phyloP scores from a whole-genome alignment of 2,888 invertebrate genomes.

The Ormyrus rosae region DNA sequence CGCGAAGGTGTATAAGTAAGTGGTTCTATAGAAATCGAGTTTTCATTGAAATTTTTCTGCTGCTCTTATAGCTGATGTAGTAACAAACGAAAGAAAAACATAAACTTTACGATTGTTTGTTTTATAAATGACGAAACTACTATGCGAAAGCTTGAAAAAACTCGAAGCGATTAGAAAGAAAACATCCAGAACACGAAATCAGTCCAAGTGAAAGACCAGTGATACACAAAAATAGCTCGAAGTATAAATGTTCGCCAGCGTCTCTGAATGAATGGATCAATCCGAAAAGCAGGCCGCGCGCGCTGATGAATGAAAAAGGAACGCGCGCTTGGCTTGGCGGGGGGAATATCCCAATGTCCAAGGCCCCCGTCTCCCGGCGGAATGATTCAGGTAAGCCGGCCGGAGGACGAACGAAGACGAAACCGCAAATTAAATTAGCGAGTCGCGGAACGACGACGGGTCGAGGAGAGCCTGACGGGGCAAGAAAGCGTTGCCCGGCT shows the following conservation, averaged over 20 bases:
- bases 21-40: too few species aligned
- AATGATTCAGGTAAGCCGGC: slow-evolving; percentile 21
- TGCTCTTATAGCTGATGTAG: too few species aligned
- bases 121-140: too few species aligned
- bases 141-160: too few species aligned
- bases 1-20: too few species aligned
- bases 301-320: slow-evolving; percentile 20
- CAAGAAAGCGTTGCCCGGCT: slow-evolving; percentile 72
- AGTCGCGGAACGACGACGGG: slow-evolving; percentile 67
- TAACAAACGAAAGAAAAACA: too few species aligned
- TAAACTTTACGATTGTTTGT: too few species aligned
- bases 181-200: too few species aligned
- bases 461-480: slow-evolving; percentile 51
- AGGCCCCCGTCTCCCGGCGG: not conserved
- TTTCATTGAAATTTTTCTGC: too few species aligned
- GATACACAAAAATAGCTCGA: too few species aligned
- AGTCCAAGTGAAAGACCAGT: too few species aligned
- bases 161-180: too few species aligned
- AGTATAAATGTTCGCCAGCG: not conserved
- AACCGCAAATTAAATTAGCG: slow-evolving; percentile 75
- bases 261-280: slow-evolving; percentile 20
- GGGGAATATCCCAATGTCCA: not conserved
- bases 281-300: slow-evolving; percentile 24
- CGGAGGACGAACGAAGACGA: slow-evolving; percentile 69
- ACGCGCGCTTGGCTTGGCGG: not conserved